Base-by-base conservation (phyloP, 2,797 vertebrate genomes). In the Sebastiscus albofasciatus region DNA sequence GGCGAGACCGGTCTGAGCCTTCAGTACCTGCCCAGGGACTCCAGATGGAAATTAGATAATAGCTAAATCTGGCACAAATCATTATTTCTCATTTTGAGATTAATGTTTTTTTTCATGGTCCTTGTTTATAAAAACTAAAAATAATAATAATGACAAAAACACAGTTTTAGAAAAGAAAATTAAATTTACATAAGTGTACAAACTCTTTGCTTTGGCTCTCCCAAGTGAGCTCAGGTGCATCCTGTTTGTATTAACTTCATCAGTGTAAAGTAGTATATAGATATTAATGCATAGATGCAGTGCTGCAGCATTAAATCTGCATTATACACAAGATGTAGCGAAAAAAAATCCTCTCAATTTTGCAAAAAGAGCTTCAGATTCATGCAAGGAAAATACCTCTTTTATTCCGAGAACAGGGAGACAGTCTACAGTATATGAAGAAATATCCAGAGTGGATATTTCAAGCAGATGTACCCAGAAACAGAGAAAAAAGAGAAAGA, bases 401-500 rank as follows among this genome's bases (percentile, higher is more conserved):
- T 22, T 5, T 52, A 46, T 62, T 14, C 29, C 9, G 12, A 54
- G 16, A 39, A 61, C 1, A 18, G 33, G 2, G 12, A 61, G 18
- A 77, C 26, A n/a, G 5, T 66, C 7, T 22, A 0, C 39, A 42
- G 39, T 42, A 52, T 33, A 18, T 60, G 60, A 20, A 36, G 55
- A 60, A 65, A 77, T 66, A 71, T 33, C 34, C 64, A 4, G 29
- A 68, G 80, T 75, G 72, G 81, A 84, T 84, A 74, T 76, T 87
- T 85, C 77, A 75, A 71, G 67, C 62, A 72, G 87, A 77, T 80
- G 73, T 66, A 46, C 67, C 81, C 52, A 69, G 74, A 87, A 87
- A 83, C 27, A 20, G 66, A 62, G 68, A 26, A 36, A 39, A 78
- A 75, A 85, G 10, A 74, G 52, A 81, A 64, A 88, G 85, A 90